phyloP scores from a whole-genome alignment of 2,113 vertebrate genomes.

The Dunckerocampus dactyliophorus region DNA sequence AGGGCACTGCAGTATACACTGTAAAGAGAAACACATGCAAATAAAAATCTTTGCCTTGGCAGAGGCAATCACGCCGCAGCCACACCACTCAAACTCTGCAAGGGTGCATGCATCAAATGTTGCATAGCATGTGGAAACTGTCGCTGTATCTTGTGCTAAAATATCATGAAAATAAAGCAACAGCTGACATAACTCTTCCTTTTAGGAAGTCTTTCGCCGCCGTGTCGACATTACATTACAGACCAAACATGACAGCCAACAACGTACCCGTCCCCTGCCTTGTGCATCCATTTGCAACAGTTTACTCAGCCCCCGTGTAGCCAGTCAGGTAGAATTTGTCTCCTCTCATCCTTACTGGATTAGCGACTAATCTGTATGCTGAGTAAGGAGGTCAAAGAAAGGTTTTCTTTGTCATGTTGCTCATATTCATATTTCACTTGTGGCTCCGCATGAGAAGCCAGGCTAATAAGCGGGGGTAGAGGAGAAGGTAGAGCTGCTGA shows the following conservation, averaged over 20 bases:
- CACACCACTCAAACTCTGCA: not conserved
- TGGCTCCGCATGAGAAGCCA: conserved; percentile 45
- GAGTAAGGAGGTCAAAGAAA: conserved; percentile 38
- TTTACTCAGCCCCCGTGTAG: conserved; percentile 58
- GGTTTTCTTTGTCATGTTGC: conserved; percentile 44
- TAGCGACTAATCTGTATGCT: conserved; percentile 66
- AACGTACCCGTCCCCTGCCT: conserved; percentile 22
- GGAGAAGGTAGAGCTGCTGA: conserved; percentile 22
- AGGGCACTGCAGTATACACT: too few relatives aligned
- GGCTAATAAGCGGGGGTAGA: conserved; percentile 40
- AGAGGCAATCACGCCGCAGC: not conserved
- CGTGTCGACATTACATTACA: conserved; percentile 13
- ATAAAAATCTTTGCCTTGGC: too few relatives aligned
- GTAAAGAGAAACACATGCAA: too few relatives aligned
- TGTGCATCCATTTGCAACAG: conserved; percentile 38
- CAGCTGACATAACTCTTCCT: not conserved
- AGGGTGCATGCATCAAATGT: conserved; percentile 5
- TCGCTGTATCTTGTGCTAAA: conserved; percentile 1
- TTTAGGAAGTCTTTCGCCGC: not conserved
- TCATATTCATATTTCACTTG: conserved; percentile 65
- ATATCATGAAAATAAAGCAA: not conserved
- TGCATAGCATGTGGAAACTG: not conserved
- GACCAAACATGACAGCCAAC: conserved; percentile 13
- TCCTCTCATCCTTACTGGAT: conserved; percentile 59
- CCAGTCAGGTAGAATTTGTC: conserved; percentile 60